Conservation (phyloP, 2,888 invertebrate species). For the Elmis aenea region DNA sequence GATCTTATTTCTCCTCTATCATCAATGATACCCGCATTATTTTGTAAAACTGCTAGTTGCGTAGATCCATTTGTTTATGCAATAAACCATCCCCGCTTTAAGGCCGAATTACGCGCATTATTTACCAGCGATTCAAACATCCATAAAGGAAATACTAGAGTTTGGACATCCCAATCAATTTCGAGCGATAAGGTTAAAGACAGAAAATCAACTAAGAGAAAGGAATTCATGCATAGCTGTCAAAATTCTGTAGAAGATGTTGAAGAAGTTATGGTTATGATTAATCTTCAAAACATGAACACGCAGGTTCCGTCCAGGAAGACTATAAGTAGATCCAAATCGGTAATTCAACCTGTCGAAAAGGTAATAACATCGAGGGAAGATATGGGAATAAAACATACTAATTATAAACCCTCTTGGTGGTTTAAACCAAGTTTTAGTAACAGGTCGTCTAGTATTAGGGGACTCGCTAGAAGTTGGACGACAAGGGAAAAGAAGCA, state of each 20-base stretch:
- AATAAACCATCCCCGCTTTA: conserved; percentile 72
- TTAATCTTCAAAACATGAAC: conserved; percentile 5
- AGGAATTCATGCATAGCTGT: conserved; percentile 44
- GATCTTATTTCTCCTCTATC: conserved; percentile 61
- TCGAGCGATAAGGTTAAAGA: no score
- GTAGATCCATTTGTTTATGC: conserved; percentile 78
- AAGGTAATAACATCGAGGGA: no score
- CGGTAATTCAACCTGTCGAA: no score
- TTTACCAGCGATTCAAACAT: conserved; percentile 33
- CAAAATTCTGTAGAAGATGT: conserved; percentile 24
- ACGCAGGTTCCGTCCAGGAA: no score
- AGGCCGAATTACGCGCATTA: conserved; percentile 54
- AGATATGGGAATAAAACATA: no score
- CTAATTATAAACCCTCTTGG: conserved; percentile 51
- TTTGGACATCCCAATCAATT: conserved; percentile 10
- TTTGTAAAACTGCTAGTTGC: conserved; percentile 77
- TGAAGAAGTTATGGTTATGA: conserved; percentile 10
- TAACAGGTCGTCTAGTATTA: conserved; percentile 48
- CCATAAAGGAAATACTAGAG: conserved; percentile 1
- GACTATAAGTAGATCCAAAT: no score
- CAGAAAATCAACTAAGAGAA: not conserved
- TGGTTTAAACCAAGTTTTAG: conserved; percentile 52
- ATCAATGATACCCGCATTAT: conserved; percentile 73
- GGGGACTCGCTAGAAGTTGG: conserved; percentile 42
- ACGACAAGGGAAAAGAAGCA: conserved; percentile 19